Percentiles rank a stretch among this genome's conserved stretches.
phyloP scores from a whole-genome alignment of 2,797 vertebrate species.

The Danionella dracula region DNA sequence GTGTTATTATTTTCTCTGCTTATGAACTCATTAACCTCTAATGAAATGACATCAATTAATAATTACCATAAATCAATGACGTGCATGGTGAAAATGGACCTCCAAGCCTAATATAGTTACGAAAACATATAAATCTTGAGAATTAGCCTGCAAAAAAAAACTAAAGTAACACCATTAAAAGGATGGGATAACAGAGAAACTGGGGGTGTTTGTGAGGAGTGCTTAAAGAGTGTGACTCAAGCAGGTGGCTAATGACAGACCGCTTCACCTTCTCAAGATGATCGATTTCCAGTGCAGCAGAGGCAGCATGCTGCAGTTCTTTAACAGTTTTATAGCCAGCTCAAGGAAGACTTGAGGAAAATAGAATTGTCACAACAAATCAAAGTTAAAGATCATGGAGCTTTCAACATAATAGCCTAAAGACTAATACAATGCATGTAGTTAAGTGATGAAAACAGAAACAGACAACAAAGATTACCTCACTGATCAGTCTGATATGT shows the following conservation, averaged over 20 bases:
- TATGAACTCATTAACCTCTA: too few relatives aligned
- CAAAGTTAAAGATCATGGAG: conserved; percentile 12
- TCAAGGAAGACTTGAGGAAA: conserved; percentile 7
- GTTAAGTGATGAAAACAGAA: background rate
- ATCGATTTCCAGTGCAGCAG: conserved; percentile 16
- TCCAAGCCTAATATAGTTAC: conserved; percentile 5
- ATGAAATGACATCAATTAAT: conserved; percentile 18
- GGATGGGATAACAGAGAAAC: conserved; percentile 10
- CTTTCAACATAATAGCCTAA: background rate
- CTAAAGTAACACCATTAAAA: conserved; percentile 21
- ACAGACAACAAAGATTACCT: background rate
- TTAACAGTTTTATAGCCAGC: conserved; percentile 2
- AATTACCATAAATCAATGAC: conserved; percentile 11
- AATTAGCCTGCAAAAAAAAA: conserved; percentile 22
- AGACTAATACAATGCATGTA: background rate
- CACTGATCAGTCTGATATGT: background rate
- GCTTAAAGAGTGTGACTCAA: conserved; percentile 1
- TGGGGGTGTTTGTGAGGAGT: background rate
- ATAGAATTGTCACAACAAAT: background rate
- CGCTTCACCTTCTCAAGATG: conserved; percentile 3
- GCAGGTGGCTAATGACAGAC: conserved; percentile 32
- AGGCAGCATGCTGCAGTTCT: background rate
- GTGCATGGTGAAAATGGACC: conserved; percentile 10
- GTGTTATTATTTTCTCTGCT: too few relatives aligned
- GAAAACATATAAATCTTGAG: conserved; percentile 23